A percentile compares a stretch with the other conserved stretches of the same genome.
Conservation (phyloP, 1,140 invertebrate species). For the Caerostris darwini region DNA sequence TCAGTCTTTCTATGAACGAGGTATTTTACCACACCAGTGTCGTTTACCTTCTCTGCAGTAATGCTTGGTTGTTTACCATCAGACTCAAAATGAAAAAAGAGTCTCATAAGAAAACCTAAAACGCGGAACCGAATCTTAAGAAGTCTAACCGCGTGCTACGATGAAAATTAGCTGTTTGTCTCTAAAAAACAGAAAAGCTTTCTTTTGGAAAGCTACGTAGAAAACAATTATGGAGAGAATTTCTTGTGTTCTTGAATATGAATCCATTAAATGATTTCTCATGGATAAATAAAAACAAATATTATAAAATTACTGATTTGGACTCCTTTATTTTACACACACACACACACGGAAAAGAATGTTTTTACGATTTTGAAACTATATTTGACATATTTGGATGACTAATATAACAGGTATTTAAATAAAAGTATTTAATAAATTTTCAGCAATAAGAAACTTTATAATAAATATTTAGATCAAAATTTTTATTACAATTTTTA, state of each 20-base stretch:
- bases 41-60: constrained; percentile 6
- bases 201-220: background rate
- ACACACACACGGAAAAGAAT: too few relatives aligned
- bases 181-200: background rate
- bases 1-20: background rate
- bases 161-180: background rate
- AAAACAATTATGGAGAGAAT: background rate
- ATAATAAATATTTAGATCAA: too few relatives aligned
- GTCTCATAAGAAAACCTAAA: background rate
- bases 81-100: background rate
- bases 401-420: too few relatives aligned
- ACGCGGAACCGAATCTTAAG: constrained; percentile 49
- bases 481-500: too few relatives aligned
- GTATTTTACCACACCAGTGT: background rate
- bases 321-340: too few relatives aligned
- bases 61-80: background rate
- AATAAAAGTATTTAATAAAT: too few relatives aligned
- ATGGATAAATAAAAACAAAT: background rate
- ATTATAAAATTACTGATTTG: background rate
- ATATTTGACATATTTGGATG: too few relatives aligned
- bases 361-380: too few relatives aligned
- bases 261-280: constrained; percentile 19
- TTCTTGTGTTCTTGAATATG: background rate
- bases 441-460: too few relatives aligned
- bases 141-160: constrained; percentile 11